Evolutionary conservation across 1,140 invertebrate genomes (phyloP), one percentile per base, ranked within the genome.

Genomic region (Melipona quadrifasciata): DNA sequence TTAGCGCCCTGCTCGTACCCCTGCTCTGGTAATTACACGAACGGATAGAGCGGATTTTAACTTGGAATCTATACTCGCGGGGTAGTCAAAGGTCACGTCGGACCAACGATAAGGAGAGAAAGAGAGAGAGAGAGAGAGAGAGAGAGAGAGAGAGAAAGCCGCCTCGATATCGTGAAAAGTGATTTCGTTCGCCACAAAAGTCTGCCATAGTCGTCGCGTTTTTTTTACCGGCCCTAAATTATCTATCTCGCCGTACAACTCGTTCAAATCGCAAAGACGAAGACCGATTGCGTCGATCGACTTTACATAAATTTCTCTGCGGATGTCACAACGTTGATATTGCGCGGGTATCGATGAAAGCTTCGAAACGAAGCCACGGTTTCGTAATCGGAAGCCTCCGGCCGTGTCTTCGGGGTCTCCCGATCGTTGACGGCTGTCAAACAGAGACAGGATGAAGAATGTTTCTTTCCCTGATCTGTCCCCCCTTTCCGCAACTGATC

Each of bases 41-140:
- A 65, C 80, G 27, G 79, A 82, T 55, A 67, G 27, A 51, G 51
- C 51, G 71, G n/a, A 82, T 71, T 80, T 72, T 24, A 80, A 51
- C 53, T 47, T 47, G 8, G 31, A 17, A 34, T 11, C n/a, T 55
- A 14, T 11, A 53, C 5, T 24, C 12, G 14, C 17, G 64, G 2
- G n/a, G 1, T 24, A 19, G 24, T 51, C 68, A 51, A 72, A 80
- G 65, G 77, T 65, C 77, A 80, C 8, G n/a, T 24, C 24, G 19
- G 39, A 2, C 8, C 19, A 31, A 31, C 27, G 77, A 79, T 70
- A 79, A 70, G 51, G 8, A n/a, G 47, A 47, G 39, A 47, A 6
- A 47, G 39, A n/a, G n/a, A n/a, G n/a, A n/a, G n/a, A n/a, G n/a
- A n/a, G n/a, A n/a, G n/a, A n/a, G n/a, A n/a, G n/a, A 39, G 39